Evolutionary conservation across 2,888 invertebrate genomes (phyloP), one percentile per base, ranked within the genome.

Genomic region (Pyralis farinalis): DNA sequence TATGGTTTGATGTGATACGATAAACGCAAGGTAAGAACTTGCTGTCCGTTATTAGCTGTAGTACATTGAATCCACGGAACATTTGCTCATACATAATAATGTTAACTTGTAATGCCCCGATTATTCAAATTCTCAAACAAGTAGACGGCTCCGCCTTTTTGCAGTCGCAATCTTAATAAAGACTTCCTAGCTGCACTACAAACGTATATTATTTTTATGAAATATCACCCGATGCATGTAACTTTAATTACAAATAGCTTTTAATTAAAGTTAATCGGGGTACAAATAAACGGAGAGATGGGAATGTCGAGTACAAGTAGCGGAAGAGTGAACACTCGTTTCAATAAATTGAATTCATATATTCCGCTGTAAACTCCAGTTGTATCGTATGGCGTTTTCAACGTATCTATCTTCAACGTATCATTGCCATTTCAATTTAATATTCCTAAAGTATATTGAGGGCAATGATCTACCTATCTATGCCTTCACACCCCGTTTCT

Each of bases 101-200:
- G 64, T 63, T 62, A 69, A 69, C 63, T 69, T 70, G 71, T 82
- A 81, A 79, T 76, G 63, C 58, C 63, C 46, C 68, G 73, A 86
- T 85, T 84, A 86, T 80, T 86, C 82, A 87, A 85, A 86, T 82
- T 76, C 74, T 61, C 64, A 55, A 71, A 75, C 82, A 81, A 80
- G 79, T 77, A 68, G 67, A 59, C 56, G 47, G 62, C 55, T 52
- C 75, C 87, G 85, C 87, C 88, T 75, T 76, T 87, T 86, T 73
- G 76, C 78, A 79, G 75, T 87, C 71, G 77, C 79, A 85, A 84
- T 85, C 77, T 85, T 79, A 85, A 85, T 87, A 83, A 86, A 87
- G 82, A 85, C 82, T 87, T 87, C 86, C 86, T 87, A 86, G 80
- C 58, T 80, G 71, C 71, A 69, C 58, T 66, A 66, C 65, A 71